Evolutionary conservation across 2,113 vertebrate genomes (phyloP), one percentile per base, ranked within the genome.

Genomic region (Mola mola): DNA sequence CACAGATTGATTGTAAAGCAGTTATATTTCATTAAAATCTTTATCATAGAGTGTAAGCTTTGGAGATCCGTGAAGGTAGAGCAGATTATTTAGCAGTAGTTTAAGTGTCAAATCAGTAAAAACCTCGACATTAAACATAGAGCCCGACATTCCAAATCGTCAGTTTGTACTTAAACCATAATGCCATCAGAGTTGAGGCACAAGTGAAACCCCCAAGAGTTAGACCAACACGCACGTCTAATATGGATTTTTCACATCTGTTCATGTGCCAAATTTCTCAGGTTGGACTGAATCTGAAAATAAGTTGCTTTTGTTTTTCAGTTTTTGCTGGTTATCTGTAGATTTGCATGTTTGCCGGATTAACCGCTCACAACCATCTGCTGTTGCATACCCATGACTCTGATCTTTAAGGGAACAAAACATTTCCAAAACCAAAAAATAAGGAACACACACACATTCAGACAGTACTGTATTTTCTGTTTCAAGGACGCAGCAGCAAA

Each of bases 51-150:
- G 16, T 43, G 34, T 52, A 66, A 50, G 59, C 57, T 66, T 43
- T 52, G 33, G 50, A 75, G 53, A 44, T 31, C 38, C 36, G 52
- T 34, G 44, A 74, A 55, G 25, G 47, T 13, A 25, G 28, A 72
- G 33, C 20, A 34, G 26, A 68, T 34, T 2, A 56, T 51, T 37
- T 8, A 40, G 46, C 21, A 57, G 44, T 22, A 36, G 34, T 44
- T 22, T 22, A 36, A n/a, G 24, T 53, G 21, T 74, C 22, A 76
- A 64, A 59, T 80, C 37, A 51, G 66, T 70, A 72, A 41, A 62
- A n/a, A n/a, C n/a, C n/a, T n/a, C n/a, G n/a, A n/a, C n/a, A n/a
- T n/a, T n/a, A n/a, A n/a, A n/a, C n/a, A n/a, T n/a, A n/a, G n/a
- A n/a, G n/a, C n/a, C n/a, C n/a, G n/a, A n/a, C n/a, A n/a, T n/a